Evolutionary conservation across 30 jellyfish, hydroid and myxozoan genomes (phyloP), one percentile per base, ranked within the genome.

Genomic region (Aurelia coerulea): DNA sequence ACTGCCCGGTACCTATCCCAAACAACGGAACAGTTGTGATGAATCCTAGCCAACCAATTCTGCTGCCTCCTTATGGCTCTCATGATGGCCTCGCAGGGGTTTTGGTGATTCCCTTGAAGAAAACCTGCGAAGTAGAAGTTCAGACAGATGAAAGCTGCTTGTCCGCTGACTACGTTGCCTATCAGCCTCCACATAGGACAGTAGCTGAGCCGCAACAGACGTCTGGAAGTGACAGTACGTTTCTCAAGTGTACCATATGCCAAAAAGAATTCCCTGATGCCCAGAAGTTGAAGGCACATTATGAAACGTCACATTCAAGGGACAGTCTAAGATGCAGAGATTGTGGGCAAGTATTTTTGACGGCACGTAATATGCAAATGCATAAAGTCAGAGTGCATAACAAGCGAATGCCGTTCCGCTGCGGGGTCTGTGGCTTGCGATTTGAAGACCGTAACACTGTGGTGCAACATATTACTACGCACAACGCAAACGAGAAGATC

Each of bases 321-420:
- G 94, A 75, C 17, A 78, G 83, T 53, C 54, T 93, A 84, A 64
- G 78, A 1, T 93, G 98, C 65, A 65, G 58, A 70, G 97, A 87
- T 56, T 93, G 98, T 62, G 91, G 90, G 15, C 87, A 73, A 37
- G 78, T 60, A 4, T 93, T 93, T 56, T 53, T 83, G 34, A 88
- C 98, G 18, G 80, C 90, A 35, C 84, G 81, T 12, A 93, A 88
- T 65, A 79, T 93, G 90, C 91, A 93, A 50, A 84, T 86, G 74
- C 98, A 93, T 56, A 79, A 92, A 60, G 85, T 72, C 34, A 93
- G 92, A 78, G 91, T 78, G 42, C 98, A 93, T 52, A 81, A 88
- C 65, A 89, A 79, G 18, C 23, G 97, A 39, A 87, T 93, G 97
- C 98, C 98, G 49, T 93, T 93, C 79, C 95, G 97, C 50, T 93